Base-by-base conservation (phyloP, 92 coral and sea anemone species). In the Phenganax subtilis region DNA sequence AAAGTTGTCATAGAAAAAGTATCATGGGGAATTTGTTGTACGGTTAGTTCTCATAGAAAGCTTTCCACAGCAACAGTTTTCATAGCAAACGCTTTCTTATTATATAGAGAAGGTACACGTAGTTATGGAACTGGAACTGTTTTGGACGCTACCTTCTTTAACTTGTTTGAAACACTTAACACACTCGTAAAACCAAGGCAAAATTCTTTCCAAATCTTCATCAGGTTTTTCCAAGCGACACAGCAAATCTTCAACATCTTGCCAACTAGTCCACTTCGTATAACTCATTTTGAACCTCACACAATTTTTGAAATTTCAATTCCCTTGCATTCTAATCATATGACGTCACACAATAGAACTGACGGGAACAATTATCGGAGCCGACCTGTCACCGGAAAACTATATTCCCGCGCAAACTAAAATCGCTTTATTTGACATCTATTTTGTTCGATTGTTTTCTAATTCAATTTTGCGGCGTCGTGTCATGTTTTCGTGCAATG, bases 101-200 rank as follows among this genome's bases (percentile, higher is more conserved):
- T 12, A 10, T 75, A 27, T 54, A 15, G 16, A 30, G 16, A n/a
- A 10, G 67, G n/a, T 6, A 10, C 67, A 10, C 67, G 30, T 37
- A 37, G 47, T 37, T 37, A 37, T 5, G 5, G 47, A 37, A 37
- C 47, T 37, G 5, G 47, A 37, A 5, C 47, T 37, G 47, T 37
- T 37, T 5, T 80, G 12, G 9, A 5, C 27, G 14, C 47, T 53
- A 85, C 96, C 92, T 68, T 91, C 92, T 70, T 91, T 92, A 16
- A 91, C 81, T 29, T 76, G 84, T 60, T 87, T 84, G 70, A 91
- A 89, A 44, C 90, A 76, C 2, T 90, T 57, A 27, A 90, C 88
- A 27, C 69, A 85, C 67, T 87, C 89, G 81, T 92, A 85, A 59
- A 91, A 84, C 97, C 92, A 89, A 8, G 89, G 86, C 84, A 91